A percentile compares a stretch with the other conserved stretches of the same genome.
Evolutionary conservation across 2,113 vertebrate species (phyloP).

Genomic region (Rattus norvegicus): DNA sequence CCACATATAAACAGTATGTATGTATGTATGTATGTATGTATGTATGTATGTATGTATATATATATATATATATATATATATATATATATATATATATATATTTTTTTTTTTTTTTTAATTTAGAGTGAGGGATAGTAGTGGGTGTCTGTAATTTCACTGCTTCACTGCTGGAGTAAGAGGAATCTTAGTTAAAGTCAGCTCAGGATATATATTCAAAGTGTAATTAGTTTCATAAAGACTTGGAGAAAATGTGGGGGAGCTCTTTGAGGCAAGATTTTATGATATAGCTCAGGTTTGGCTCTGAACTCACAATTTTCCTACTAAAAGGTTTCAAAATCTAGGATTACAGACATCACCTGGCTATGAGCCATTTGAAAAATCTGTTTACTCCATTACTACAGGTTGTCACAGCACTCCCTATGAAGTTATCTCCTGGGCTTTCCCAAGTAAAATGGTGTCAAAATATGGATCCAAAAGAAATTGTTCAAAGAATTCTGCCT

Average conservation of each 20-base stretch:
- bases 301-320: background rate
- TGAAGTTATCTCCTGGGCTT: background rate
- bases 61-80: no score
- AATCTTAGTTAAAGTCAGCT: background rate
- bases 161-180: background rate
- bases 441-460: conserved; percentile 1
- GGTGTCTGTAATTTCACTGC: background rate
- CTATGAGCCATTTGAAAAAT: background rate
- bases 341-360: background rate
- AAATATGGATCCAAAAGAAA: conserved; percentile 18
- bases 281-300: background rate
- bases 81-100: no score
- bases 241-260: fast-evolving
- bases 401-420: background rate
- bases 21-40: no score
- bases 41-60: no score
- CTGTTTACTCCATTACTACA: background rate
- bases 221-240: background rate
- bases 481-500: background rate
- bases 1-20: background rate
- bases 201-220: background rate
- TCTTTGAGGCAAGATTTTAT: background rate
- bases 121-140: background rate
- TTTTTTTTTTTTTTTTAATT: background rate
- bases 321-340: background rate